These are phyloP conservation scores for Limulus polyphemus DNA, from an alignment of 2,888 invertebrate genomes.

Conservation along the genomic window DNA sequence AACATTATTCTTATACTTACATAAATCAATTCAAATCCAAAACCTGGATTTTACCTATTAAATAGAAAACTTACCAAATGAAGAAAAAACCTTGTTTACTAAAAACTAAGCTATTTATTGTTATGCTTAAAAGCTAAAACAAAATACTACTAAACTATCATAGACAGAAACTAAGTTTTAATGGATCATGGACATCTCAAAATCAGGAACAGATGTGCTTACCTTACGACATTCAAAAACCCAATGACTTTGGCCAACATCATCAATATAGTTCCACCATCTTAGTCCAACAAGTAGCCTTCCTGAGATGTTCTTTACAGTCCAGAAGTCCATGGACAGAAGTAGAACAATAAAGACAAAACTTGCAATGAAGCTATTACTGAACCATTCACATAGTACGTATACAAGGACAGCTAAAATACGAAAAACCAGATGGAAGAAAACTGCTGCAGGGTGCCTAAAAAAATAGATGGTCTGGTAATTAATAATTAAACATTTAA, in stretches of 20 bases:
- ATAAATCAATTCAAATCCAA: too few relatives aligned
- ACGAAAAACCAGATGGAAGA: conserved; percentile 82
- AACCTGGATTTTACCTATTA: too few relatives aligned
- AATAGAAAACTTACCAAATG: too few relatives aligned
- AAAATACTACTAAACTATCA: too few relatives aligned
- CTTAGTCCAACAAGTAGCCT: conserved; percentile 84
- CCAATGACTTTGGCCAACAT: conserved; percentile 95
- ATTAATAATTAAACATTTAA: too few relatives aligned
- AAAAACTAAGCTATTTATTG: too few relatives aligned
- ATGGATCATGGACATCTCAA: too few relatives aligned
- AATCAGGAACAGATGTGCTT: neutral
- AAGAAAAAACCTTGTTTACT: too few relatives aligned
- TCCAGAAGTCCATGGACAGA: conserved; percentile 97
- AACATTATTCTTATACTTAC: too few relatives aligned
- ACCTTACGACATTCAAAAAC: conserved; percentile 88
- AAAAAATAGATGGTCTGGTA: neutral
- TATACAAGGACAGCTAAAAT: conserved; percentile 69
- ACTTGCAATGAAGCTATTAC: conserved; percentile 84
- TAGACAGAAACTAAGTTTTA: too few relatives aligned
- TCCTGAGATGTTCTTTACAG: conserved; percentile 87
- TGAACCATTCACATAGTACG: conserved; percentile 78
- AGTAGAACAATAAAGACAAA: conserved; percentile 82
- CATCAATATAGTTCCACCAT: conserved; percentile 99
- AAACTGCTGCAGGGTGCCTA: conserved; percentile 77
- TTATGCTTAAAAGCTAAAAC: too few relatives aligned